A percentile compares a stretch with the other conserved stretches of the same genome.
These are phyloP conservation scores for Cinara cedri DNA, from an alignment of 2,888 invertebrate species.

Conservation along the genomic window DNA sequence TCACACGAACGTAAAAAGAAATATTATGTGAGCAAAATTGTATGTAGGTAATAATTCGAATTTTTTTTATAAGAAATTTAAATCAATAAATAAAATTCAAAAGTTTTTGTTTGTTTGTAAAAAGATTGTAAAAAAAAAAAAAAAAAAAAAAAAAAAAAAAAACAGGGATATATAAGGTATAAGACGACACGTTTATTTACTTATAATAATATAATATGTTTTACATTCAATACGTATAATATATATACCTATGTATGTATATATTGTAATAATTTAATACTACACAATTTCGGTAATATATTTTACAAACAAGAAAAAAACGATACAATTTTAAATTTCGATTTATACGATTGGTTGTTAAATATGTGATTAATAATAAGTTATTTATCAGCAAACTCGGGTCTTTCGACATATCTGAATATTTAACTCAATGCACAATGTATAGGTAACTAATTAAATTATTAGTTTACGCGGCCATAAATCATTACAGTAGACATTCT, in stretches of 20 bases:
- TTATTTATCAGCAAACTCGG: no score
- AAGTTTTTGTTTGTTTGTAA: neutral
- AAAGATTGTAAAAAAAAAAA: neutral
- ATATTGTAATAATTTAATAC: neutral
- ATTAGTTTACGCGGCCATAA: no score
- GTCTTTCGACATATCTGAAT: no score
- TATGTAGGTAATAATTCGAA: constrained; percentile 22
- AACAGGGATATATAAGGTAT: neutral
- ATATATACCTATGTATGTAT: no score
- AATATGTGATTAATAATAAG: no score
- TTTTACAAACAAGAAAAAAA: neutral
- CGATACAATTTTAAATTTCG: neutral
- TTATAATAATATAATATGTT: constrained; percentile 10
- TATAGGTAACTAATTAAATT: no score
- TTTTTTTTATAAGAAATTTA: neutral
- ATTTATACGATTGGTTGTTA: no score
- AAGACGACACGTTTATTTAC: neutral
- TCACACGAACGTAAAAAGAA: neutral
- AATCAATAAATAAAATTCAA: neutral
- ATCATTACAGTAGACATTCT: no score
- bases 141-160: no score
- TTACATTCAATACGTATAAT: neutral
- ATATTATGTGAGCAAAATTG: constrained; percentile 11
- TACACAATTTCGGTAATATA: neutral
- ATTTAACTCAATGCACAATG: no score